Base-by-base conservation (phyloP, 2,113 vertebrate genomes). In the Electrona antarctica region DNA sequence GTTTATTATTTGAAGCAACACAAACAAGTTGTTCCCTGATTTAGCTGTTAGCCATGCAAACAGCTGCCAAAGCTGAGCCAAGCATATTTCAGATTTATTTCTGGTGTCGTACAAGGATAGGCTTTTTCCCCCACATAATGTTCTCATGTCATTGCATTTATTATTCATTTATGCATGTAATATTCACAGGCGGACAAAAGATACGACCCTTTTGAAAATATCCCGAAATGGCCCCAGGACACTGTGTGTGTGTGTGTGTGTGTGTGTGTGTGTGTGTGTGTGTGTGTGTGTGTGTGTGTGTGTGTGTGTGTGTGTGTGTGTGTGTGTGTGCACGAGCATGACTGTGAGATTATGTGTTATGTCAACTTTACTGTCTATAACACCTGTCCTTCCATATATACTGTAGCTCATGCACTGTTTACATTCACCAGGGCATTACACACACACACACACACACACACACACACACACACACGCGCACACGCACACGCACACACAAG, bases 81-180 rank as follows among this genome's bases (percentile, higher is more conserved):
- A 67, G n/a, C 3, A 10, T 11, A 63, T 70, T 58, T 59, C 7
- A 48, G 10, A 0, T 68, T 65, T 61, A 7, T 48, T 64, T 29
- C 60, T 69, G 47, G 1, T 68, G 49, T 50, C n/a, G 11, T 58
- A 61, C 28, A 67, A 64, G 63, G 65, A 29, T 6, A 6, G 15
- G 15, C 54, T 73, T 81, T 59, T 52, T 47, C 65, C 33, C 33
- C 33, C 0, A 0, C n/a, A 8, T 74, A 21, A 52, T 57, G 63
- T 28, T 74, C 58, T 41, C 74, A 55, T 69, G 64, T 60, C 46
- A 62, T 47, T 13, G 15, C 41, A 57, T 87, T 69, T 80, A 68
- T 71, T 83, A 80, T 84, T 75, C 61, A 79, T 83, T 33, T 75
- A 81, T 87, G 77, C 66, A 73, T 84, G 67, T 74, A 59, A 78